Evolutionary conservation across 2,113 vertebrate genomes (phyloP).

Genomic region (Hypomesus transpacificus): DNA sequence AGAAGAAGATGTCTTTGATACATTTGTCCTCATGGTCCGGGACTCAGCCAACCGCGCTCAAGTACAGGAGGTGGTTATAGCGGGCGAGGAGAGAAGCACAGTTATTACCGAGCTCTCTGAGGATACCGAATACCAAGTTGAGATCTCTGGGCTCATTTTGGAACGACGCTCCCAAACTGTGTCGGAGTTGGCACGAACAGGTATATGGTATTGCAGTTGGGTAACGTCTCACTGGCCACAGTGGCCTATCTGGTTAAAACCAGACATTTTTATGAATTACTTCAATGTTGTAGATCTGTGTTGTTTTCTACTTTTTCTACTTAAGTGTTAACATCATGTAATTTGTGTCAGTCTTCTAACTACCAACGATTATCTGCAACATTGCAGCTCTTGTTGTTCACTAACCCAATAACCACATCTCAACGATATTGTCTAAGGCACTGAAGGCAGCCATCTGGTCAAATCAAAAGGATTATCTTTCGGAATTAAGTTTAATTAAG

Average conservation of each 20-base stretch:
- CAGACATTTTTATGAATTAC: background rate
- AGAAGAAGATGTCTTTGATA: slow-evolving; percentile 86
- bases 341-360: slow-evolving; percentile 24
- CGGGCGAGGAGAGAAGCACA: slow-evolving; percentile 75
- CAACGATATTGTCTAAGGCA: slow-evolving; percentile 2
- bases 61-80: slow-evolving; percentile 78
- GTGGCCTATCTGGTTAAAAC: too few relatives aligned
- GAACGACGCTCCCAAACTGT: slow-evolving; percentile 83
- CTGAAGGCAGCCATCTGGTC: background rate
- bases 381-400: slow-evolving; percentile 21
- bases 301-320: background rate
- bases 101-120: slow-evolving; percentile 79
- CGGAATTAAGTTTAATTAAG: background rate
- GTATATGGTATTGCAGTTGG: slow-evolving; percentile 65
- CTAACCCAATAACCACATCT: slow-evolving; percentile 30
- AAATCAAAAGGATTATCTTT: background rate
- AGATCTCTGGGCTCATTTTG: slow-evolving; percentile 83
- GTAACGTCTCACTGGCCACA: too few relatives aligned
- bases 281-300: background rate
- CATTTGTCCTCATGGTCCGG: slow-evolving; percentile 87
- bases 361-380: background rate
- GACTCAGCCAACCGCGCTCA: slow-evolving; percentile 69
- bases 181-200: slow-evolving; percentile 81
- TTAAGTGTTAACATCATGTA: slow-evolving; percentile 49
- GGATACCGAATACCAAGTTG: slow-evolving; percentile 84